Evolutionary conservation across 2,797 vertebrate species (phyloP).

Genomic region (Lithobates sylvaticus): DNA sequence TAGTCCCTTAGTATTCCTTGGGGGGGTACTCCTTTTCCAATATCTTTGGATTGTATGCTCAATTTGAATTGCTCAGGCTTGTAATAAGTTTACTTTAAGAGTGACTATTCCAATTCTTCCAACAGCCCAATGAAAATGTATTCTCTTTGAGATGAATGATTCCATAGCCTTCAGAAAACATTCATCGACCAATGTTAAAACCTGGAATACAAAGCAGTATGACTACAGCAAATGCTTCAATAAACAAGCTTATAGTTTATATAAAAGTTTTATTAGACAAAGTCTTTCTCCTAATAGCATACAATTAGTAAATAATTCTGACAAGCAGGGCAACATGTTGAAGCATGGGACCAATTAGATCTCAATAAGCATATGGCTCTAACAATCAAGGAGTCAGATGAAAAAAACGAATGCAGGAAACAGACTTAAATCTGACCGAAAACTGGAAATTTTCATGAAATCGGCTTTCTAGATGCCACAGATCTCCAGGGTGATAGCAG

Average conservation of each 20-base stretch:
- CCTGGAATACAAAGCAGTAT: background rate
- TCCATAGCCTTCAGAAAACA: background rate
- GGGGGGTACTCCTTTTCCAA: too few relatives aligned
- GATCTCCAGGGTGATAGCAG: too few relatives aligned
- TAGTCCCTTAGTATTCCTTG: too few relatives aligned
- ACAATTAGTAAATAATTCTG: constrained; percentile 13
- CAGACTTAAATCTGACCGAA: background rate
- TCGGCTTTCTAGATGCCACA: too few relatives aligned
- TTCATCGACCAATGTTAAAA: background rate
- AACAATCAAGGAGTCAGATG: background rate
- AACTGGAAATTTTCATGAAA: too few relatives aligned
- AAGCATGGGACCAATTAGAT: constrained; percentile 7
- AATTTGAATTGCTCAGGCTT: too few relatives aligned
- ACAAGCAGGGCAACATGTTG: constrained; percentile 2
- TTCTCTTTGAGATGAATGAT: too few relatives aligned
- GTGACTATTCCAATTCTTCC: too few relatives aligned
- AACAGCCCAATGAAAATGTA: too few relatives aligned
- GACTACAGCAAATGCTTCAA: background rate
- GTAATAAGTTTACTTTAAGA: too few relatives aligned
- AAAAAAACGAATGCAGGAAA: background rate
- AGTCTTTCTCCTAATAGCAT: background rate
- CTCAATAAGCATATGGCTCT: background rate
- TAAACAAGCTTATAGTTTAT: background rate
- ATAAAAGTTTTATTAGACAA: constrained; percentile 6
- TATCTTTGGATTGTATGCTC: too few relatives aligned